Evolutionary conservation across 1,140 invertebrate species (phyloP).

Genomic region (Aphidius ervi): DNA sequence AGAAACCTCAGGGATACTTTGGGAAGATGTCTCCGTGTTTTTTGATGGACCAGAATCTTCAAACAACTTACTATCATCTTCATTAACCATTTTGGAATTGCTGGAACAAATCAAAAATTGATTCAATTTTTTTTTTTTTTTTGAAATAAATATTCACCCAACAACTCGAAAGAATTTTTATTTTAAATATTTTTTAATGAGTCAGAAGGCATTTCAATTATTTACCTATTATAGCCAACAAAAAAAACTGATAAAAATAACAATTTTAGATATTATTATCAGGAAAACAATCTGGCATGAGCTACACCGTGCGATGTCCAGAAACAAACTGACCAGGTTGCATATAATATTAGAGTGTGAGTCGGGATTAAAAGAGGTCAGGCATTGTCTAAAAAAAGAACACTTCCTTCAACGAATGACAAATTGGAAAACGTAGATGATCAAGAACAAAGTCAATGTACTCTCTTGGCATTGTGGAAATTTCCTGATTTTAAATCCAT

Average conservation of each 20-base stretch:
- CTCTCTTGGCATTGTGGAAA: no score
- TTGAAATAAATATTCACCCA: not conserved
- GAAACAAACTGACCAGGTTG: conserved; percentile 20
- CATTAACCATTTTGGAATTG: conserved; percentile 39
- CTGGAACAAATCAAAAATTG: conserved; percentile 23
- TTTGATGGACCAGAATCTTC: conserved; percentile 34
- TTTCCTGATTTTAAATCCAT: no score
- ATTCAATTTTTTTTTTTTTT: conserved; percentile 2
- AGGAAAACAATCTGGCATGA: conserved; percentile 33
- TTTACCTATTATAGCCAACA: not conserved
- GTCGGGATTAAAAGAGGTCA: conserved; percentile 42
- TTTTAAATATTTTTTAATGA: not conserved
- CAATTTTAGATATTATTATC: conserved; percentile 21
- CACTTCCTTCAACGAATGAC: conserved; percentile 33
- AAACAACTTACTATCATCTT: conserved; percentile 32
- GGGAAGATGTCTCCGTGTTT: conserved; percentile 27
- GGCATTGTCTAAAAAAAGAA: conserved; percentile 49
- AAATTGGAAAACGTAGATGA: conserved; percentile 31
- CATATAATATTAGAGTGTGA: conserved; percentile 29
- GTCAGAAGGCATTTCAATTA: not conserved
- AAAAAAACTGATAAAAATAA: not conserved
- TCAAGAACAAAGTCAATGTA: conserved; percentile 17
- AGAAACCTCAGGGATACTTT: conserved; percentile 24
- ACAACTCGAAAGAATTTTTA: not conserved
- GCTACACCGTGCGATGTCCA: conserved; percentile 15